Evolutionary conservation across 2,113 vertebrate species (phyloP).

Genomic region (Crocuta crocuta): DNA sequence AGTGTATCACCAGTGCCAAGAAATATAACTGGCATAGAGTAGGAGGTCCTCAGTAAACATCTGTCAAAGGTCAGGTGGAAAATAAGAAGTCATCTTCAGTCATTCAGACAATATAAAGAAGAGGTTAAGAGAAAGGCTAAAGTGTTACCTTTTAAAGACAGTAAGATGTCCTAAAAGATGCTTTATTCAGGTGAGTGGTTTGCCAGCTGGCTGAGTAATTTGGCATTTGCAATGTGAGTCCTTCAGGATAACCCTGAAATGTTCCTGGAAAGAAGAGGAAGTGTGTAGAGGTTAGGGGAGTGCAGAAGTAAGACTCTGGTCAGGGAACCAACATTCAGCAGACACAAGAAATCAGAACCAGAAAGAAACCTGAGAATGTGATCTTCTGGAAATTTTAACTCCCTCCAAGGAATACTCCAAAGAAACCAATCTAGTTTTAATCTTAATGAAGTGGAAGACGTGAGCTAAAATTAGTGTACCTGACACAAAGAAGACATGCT

Average conservation of each 20-base stretch:
- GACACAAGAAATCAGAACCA: background rate
- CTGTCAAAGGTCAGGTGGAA: background rate
- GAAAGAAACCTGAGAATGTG: background rate
- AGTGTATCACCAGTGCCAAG: background rate
- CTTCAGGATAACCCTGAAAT: background rate
- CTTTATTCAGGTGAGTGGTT: background rate
- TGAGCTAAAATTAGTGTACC: slow-evolving; percentile 48
- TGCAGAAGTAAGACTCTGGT: background rate
- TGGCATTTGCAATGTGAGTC: background rate
- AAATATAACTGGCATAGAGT: background rate
- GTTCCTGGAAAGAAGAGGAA: background rate
- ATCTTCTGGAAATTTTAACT: background rate
- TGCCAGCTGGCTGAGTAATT: background rate
- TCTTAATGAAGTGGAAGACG: slow-evolving; percentile 2
- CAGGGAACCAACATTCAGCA: background rate
- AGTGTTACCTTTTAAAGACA: background rate
- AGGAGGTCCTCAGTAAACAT: background rate
- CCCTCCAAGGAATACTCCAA: background rate
- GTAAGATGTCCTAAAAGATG: background rate
- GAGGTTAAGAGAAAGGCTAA: background rate
- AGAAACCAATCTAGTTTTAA: slow-evolving; percentile 22
- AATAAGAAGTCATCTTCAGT: background rate
- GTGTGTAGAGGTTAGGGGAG: background rate
- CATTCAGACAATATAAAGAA: background rate
- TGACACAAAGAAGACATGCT: background rate